A percentile compares a stretch with the other conserved stretches of the same genome.
These are phyloP conservation scores for Toxotes lorentzi DNA, from an alignment of 2,797 vertebrate species.

Conservation along the genomic window DNA sequence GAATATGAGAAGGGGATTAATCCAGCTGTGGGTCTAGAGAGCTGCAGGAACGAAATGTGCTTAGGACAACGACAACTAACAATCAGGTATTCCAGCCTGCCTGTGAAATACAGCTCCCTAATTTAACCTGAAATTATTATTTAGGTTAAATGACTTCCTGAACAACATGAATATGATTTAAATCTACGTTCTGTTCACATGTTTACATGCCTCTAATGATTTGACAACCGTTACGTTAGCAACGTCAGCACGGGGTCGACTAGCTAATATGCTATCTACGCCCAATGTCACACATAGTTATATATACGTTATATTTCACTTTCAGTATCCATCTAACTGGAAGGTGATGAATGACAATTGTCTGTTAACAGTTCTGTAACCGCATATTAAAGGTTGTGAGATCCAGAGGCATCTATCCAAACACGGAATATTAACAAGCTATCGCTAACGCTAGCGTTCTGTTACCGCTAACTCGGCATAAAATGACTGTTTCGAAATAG, in stretches of 20 bases:
- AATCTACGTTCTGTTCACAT: neutral
- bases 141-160: rapidly evolving
- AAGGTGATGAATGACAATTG: rapidly evolving
- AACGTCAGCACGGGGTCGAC: neutral
- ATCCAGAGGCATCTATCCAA: neutral
- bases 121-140: neutral
- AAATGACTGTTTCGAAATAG: neutral
- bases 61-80: neutral
- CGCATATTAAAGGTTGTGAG: neutral
- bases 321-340: neutral
- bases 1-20: conserved; percentile 36
- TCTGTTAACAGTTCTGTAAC: neutral
- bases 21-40: conserved; percentile 1
- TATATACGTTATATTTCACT: too few species aligned
- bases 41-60: conserved; percentile 6
- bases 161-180: rapidly evolving
- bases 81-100: too few species aligned
- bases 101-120: neutral
- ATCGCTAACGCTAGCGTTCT: conserved; percentile 43
- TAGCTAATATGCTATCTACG: conserved; percentile 4
- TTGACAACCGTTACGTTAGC: conserved; percentile 6
- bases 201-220: neutral
- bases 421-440: conserved; percentile 14
- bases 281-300: conserved; percentile 12
- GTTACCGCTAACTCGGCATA: neutral